A percentile compares a stretch with the other conserved stretches of the same genome.
phyloP scores from a whole-genome alignment of 2,113 vertebrate species.

The Python bivittatus region DNA sequence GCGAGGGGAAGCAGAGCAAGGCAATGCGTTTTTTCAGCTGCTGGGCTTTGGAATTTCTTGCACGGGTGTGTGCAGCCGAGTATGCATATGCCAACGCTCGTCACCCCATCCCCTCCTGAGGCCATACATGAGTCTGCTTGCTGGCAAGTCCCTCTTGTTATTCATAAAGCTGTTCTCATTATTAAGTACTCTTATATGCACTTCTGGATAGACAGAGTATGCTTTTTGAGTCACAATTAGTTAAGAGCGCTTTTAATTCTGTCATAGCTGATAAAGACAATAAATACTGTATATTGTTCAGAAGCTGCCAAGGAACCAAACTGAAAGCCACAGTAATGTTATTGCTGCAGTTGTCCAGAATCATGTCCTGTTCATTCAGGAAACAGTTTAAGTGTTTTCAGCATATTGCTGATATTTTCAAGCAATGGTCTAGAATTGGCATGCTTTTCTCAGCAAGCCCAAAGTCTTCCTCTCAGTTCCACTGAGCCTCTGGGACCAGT shows the following conservation, averaged over 20 bases:
- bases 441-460: background rate
- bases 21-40: constrained; percentile 1
- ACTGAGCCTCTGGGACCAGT: background rate
- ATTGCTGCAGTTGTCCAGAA: background rate
- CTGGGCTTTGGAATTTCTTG: constrained; percentile 4
- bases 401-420: background rate
- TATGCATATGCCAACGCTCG: background rate
- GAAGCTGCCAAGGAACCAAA: background rate
- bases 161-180: background rate
- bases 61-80: background rate
- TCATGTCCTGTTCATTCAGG: background rate
- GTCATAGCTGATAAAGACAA: background rate
- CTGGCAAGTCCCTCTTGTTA: background rate
- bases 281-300: background rate
- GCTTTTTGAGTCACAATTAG: background rate
- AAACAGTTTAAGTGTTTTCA: background rate
- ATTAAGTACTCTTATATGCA: background rate
- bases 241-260: background rate
- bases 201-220: background rate
- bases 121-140: background rate
- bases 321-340: background rate
- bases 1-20: constrained; percentile 1
- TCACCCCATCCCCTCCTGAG: background rate
- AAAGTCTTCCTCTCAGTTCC: background rate
- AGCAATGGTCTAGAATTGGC: too few relatives aligned